Evolutionary conservation across 2,888 invertebrate genomes (phyloP), one percentile per base, ranked within the genome.

Genomic region (Philereme vetulata): DNA sequence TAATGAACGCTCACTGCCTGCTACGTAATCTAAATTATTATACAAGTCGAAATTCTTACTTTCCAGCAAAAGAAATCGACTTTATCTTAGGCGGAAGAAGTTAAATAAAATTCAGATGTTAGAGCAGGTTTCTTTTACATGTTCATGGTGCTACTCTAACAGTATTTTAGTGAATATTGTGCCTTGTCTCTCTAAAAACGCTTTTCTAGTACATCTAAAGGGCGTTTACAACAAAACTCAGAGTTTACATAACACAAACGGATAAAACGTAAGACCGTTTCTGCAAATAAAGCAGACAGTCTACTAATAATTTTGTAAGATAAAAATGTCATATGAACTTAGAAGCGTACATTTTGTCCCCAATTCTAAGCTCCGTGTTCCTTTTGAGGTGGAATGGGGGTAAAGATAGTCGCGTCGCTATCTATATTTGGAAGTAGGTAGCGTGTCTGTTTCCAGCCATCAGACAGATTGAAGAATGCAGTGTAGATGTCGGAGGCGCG

Each of bases 21-120:
- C 91, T 88, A 86, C 88, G 89, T 90, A 92, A 92, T 92, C 92
- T 92, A 91, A 91, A 92, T 91, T 92, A 92, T 92, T 91, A 90
- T 85, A 89, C 88, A 86, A 90, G 85, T 89, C 82, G 86, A 89
- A 90, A 89, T 91, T 90, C 89, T 89, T 89, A 88, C 86, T 90
- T 85, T 85, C 84, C 81, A 85, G 81, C 85, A 85, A 90, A 91
- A 90, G 86, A 90, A 91, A 90, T 90, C 88, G 86, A 90, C 88
- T 90, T 89, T 89, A 90, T 89, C 85, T 85, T 78, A 80, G 81
- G 81, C 75, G 82, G 81, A 84, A 86, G 89, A 85, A 86, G 87
- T 86, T 90, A 88, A 89, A 89, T 90, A 89, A 90, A 90, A 91
- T 91, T 90, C 90, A 90, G 90, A 87, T 76, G 86, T 86, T 82